Evolutionary conservation across 2,113 vertebrate genomes (phyloP), one percentile per base, ranked within the genome.

Genomic region (Tautogolabrus adspersus): DNA sequence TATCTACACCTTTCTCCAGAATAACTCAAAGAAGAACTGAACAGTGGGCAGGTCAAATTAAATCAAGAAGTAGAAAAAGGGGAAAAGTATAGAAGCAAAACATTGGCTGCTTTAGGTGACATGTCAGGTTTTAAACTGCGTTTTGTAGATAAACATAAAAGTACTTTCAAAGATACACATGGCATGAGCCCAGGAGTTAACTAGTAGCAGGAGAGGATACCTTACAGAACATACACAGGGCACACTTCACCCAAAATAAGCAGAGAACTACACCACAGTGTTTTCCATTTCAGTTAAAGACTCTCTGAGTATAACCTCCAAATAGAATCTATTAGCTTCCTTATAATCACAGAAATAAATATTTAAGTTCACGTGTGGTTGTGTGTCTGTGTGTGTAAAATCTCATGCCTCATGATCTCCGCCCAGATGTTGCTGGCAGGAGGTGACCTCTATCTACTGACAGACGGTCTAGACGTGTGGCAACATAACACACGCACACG

Each of bases 391-490:
- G 26, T 49, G 57, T 74, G 19, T 52, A 12, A 64, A 42, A 47
- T 44, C 57, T 68, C 16, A 47, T 49, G 46, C 26, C 65, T 64
- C 38, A 72, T 58, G 62, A 22, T 78, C 46, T 64, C 55, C 21
- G 77, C 23, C 44, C 89, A 89, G 84, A 91, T 84, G 81, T 79
- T 77, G 63, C 58, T 37, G 86, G 73, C 80, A 76, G 85, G 83
- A 73, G 79, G 81, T 83, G 85, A 92, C 89, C 88, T 84, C 75
- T 65, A 76, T 71, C 21, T 2, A 49, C 47, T 57, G 38, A 72
- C 74, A 86, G 70, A 83, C 62, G 4, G 79, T 75, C 76, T 76
- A 69, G 62, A 77, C 65, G 38, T 74, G 66, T 81, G 63, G 76
- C 56, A 79, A 65, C 51, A n/a, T 2, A 18, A 46, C 30, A 46